Evolutionary conservation across 2,888 invertebrate species (phyloP), one percentile per base, ranked within the genome.

Genomic region (Cerceris rybyensis): DNA sequence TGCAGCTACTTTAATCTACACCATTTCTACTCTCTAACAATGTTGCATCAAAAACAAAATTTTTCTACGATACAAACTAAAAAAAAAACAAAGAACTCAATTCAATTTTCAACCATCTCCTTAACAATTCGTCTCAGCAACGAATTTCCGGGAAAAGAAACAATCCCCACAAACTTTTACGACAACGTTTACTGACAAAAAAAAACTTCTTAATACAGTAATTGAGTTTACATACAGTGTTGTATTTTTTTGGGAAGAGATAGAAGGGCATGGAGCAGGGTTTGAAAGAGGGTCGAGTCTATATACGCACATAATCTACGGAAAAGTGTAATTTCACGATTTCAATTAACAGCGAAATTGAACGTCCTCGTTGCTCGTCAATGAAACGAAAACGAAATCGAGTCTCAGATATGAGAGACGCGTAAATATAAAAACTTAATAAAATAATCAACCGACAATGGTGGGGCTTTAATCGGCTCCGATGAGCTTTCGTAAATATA

Each of bases 131-230:
- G 28, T 28, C 28, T 28, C 28, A 28, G 28, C 28, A 28, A 8
- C 39, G 57, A 57, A 39, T 2, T 8, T 17, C 39, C 9, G 14
- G 57, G n/a, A 64, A 64, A 7, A 39, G 50, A 5, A n/a, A 50
- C 1, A 16, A 9, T 4, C 2, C 7, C 42, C 39, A 46, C 14
- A 70, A 28, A 28, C 28, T 28, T 79, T 78, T 90, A 84, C 79
- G 81, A 87, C 84, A 89, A 88, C 85, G 84, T 89, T 89, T 89
- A 89, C 88, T 89, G 87, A 87, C 86, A 86, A 87, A 78, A 71
- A 28, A 85, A 87, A 71, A 74, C 71, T 83, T 82, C 85, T 82
- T 85, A 76, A 83, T 83, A 88, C 84, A 87, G 73, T 82, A 85
- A 42, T 86, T 83, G 86, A 82, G 82, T 86, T 78, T 88, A 88